Conservation (phyloP, 2,113 vertebrate species). For the Poecile atricapillus region DNA sequence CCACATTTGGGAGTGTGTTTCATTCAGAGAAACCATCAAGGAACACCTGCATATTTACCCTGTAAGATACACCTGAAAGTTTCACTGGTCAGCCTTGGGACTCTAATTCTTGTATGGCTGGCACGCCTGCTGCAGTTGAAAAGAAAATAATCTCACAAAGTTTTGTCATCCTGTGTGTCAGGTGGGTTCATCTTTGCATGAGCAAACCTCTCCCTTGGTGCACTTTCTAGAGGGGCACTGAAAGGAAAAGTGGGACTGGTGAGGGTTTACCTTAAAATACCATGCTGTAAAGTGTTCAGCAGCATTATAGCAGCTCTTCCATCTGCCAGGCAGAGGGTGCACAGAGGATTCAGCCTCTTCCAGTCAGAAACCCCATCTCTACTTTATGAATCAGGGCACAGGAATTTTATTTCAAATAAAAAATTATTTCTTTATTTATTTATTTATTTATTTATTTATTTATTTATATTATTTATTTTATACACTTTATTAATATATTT, state of each 20-base stretch:
- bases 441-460: no score
- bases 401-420: no score
- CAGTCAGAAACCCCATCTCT: not conserved
- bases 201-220: not conserved
- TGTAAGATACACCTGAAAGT: not conserved
- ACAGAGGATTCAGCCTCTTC: not conserved
- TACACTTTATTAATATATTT: no score
- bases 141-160: not conserved
- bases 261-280: not conserved
- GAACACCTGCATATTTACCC: not conserved
- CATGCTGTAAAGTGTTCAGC: not conserved
- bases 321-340: not conserved
- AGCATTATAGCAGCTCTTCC: not conserved
- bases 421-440: no score
- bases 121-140: not conserved
- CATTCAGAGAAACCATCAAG: not conserved
- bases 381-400: not conserved
- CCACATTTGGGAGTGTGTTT: not conserved
- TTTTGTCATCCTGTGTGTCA: accelerated
- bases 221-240: not conserved
- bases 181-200: not conserved
- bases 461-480: no score
- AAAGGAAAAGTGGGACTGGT: not conserved
- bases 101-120: not conserved
- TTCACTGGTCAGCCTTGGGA: not conserved